Base-by-base conservation (phyloP, 2,888 invertebrate genomes). In the Platypus cylindrus region DNA sequence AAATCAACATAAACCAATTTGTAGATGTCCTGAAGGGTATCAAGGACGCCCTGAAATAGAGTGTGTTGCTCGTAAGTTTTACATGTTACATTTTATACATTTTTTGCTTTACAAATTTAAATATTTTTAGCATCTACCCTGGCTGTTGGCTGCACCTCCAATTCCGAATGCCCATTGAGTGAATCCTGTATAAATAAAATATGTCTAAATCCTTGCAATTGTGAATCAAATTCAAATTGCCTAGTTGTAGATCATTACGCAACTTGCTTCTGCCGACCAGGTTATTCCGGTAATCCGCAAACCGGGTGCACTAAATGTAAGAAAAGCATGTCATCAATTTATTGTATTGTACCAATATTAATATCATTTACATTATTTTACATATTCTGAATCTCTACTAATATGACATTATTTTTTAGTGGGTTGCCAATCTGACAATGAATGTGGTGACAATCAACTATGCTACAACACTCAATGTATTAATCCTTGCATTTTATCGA, bases 211-310 rank as follows among this genome's bases (percentile, higher is more conserved):
- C 90, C 90, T 1, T 90, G 90, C 55, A 80, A 80, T 50, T 87
- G 87, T 51, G 90, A 89, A 30, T 66, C 73, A 2, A 77, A 85
- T 53, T 78, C 90, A 3, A 80, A 84, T 47, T 91, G 91, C 56
- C 68, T 68, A 38, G 84, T 90, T 8, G 66, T 73, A 33, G 76
- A 83, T 58, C 90, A 91, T 56, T 83, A 85, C 60, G 85, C 89
- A 11, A 77, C 82, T 11, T 91, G 90, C 57, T 77, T 71, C 50
- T 91, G 90, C 57, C 71, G 73, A 51, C 71, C 77, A 22, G 86
- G 85, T 31, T 87, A 74, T 59, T 83, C 84, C 24, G 90, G 89
- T 53, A 85, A 86, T 60, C 84, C 87, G 13, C 84, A 83, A 61
- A 68, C 70, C 35, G 83, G 82, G 31, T 90, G 90, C 53, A 66